A percentile compares a stretch with the other conserved stretches of the same genome.
Evolutionary conservation across 2,888 invertebrate species (phyloP).

Genomic region (Mantis religiosa): DNA sequence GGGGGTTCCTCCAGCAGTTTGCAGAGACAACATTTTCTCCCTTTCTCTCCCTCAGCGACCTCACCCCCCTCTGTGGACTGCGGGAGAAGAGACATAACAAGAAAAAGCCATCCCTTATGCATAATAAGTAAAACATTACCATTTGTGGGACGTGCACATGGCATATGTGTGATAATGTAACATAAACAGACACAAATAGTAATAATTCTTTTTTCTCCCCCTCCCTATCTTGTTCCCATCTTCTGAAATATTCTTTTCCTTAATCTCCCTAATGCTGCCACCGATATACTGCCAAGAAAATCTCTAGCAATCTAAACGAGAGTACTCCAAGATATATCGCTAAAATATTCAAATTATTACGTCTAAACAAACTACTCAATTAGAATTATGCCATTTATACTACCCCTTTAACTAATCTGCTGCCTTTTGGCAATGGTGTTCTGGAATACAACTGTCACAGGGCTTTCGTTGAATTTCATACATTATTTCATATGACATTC

Average conservation of each 20-base stretch:
- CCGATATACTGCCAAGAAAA: too few species aligned
- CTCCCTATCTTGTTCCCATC: not conserved
- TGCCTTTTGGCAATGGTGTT: too few species aligned
- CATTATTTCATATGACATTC: too few species aligned
- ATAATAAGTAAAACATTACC: not conserved
- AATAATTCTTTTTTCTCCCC: not conserved
- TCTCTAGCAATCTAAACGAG: too few species aligned
- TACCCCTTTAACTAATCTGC: too few species aligned
- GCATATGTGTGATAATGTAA: not conserved
- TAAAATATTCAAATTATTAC: too few species aligned
- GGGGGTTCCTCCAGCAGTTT: not conserved
- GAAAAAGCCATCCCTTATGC: not conserved
- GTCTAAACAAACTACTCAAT: too few species aligned
- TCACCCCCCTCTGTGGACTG: not conserved
- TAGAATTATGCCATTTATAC: too few species aligned
- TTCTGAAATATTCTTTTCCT: not conserved
- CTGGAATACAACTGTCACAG: too few species aligned
- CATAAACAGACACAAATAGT: not conserved
- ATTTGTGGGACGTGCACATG: not conserved
- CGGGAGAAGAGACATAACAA: not conserved
- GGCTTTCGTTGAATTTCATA: too few species aligned
- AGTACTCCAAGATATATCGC: too few species aligned
- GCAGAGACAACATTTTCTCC: not conserved
- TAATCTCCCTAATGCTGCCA: not conserved
- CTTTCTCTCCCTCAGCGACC: not conserved